Percentiles rank a stretch among this genome's conserved stretches.
phyloP scores from a whole-genome alignment of 2,888 invertebrate genomes.

The Cataglyphis cursor region DNA sequence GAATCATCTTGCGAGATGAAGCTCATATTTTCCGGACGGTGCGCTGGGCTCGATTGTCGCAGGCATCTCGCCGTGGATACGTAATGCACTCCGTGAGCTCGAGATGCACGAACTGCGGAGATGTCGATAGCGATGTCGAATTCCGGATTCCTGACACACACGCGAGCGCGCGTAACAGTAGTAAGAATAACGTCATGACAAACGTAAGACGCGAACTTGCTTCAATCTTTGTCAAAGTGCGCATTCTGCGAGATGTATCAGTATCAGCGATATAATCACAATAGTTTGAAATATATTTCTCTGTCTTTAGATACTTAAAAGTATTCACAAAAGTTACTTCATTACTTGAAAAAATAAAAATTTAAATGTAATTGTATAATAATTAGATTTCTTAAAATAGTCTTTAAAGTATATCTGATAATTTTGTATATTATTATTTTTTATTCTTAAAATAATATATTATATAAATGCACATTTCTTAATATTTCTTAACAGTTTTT shows the following conservation, averaged over 20 bases:
- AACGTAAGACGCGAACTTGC: conserved; percentile 59
- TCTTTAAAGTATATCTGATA: neutral
- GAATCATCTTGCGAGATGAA: conserved; percentile 48
- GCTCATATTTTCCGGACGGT: conserved; percentile 55
- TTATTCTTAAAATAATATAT: neutral
- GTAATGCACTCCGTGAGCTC: conserved; percentile 56
- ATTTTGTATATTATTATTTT: neutral
- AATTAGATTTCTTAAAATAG: conserved; percentile 8
- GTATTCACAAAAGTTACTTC: neutral
- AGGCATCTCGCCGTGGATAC: conserved; percentile 39
- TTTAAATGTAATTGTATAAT: neutral
- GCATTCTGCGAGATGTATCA: conserved; percentile 22
- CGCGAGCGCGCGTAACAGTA: conserved; percentile 16
- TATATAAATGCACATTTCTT: neutral
- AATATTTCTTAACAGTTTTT: neutral
- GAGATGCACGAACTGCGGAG: conserved; percentile 60
- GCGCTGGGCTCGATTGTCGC: conserved; percentile 51
- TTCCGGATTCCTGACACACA: conserved; percentile 49
- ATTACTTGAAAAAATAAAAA: neutral
- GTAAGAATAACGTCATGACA: conserved; percentile 56
- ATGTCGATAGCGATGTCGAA: conserved; percentile 59
- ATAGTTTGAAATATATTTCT: conserved; percentile 9
- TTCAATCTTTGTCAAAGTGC: conserved; percentile 20
- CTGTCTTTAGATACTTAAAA: neutral
- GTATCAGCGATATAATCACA: conserved; percentile 27